phyloP scores from a whole-genome alignment of 2,888 invertebrate genomes.

The Ecdyonurus torrentis region DNA sequence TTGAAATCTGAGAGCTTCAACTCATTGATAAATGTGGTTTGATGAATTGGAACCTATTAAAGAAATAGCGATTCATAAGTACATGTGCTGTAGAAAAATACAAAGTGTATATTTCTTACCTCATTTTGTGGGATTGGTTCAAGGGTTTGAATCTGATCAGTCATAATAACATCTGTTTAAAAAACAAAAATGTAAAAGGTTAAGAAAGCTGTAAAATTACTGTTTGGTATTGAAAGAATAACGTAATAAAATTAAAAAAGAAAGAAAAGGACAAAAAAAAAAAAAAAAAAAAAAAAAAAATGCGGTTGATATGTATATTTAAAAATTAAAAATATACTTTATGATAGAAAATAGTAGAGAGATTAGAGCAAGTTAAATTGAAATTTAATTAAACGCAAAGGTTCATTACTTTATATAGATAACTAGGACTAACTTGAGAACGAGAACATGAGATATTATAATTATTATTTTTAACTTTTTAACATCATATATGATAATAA shows the following conservation, averaged over 20 bases:
- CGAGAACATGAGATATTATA: no score
- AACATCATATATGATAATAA: no score
- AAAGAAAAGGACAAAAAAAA: slow-evolving; percentile 8
- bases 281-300: slow-evolving; percentile 4
- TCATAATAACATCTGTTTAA: slow-evolving; percentile 29
- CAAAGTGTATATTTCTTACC: slow-evolving; percentile 17
- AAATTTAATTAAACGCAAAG: no score
- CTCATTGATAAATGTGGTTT: slow-evolving; percentile 82
- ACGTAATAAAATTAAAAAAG: background rate
- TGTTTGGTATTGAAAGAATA: no score
- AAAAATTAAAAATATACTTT: no score
- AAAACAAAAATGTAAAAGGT: slow-evolving; percentile 3
- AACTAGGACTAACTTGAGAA: no score
- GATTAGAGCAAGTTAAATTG: no score
- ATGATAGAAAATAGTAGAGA: no score
- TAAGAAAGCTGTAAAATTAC: background rate
- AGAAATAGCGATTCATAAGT: background rate
- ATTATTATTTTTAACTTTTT: no score
- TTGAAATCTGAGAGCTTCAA: slow-evolving; percentile 85
- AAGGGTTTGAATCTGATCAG: slow-evolving; percentile 46
- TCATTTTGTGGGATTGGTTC: slow-evolving; percentile 41
- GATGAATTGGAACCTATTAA: slow-evolving; percentile 43
- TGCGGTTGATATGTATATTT: no score
- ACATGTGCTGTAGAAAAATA: no score
- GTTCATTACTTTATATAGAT: no score